These are phyloP conservation scores for Congeria kusceri DNA, from an alignment of 2,888 invertebrate genomes.

Conservation along the genomic window DNA sequence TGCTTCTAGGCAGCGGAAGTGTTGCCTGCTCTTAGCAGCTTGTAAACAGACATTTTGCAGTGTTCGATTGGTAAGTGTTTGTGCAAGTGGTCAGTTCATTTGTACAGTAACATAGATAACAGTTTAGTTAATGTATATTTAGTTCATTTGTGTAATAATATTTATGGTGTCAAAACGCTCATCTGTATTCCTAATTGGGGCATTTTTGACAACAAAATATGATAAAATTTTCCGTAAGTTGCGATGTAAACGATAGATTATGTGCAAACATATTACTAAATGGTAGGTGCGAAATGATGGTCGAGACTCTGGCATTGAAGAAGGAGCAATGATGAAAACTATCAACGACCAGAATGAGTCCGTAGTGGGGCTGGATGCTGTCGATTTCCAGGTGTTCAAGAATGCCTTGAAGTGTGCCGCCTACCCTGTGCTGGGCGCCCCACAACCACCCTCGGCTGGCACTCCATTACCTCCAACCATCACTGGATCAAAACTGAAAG, in stretches of 20 bases:
- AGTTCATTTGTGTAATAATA: too few species aligned
- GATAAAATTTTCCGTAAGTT: too few species aligned
- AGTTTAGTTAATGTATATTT: too few species aligned
- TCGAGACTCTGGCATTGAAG: slow-evolving; percentile 71
- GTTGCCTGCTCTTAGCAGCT: slow-evolving; percentile 76
- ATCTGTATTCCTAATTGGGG: too few species aligned
- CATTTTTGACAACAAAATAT: too few species aligned
- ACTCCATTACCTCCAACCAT: slow-evolving; percentile 66
- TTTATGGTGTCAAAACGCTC: too few species aligned
- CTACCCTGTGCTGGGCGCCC: slow-evolving; percentile 79
- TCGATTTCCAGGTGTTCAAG: slow-evolving; percentile 70
- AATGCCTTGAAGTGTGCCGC: slow-evolving; percentile 78
- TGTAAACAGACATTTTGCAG: slow-evolving; percentile 74
- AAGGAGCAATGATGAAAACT: slow-evolving; percentile 69
- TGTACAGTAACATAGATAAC: too few species aligned
- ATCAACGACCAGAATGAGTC: slow-evolving; percentile 38
- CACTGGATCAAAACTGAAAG: too few species aligned
- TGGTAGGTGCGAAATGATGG: slow-evolving; percentile 73
- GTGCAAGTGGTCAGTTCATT: too few species aligned
- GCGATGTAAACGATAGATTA: too few species aligned
- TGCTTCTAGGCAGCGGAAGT: slow-evolving; percentile 75
- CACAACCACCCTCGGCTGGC: slow-evolving; percentile 76
- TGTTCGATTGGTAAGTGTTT: slow-evolving; percentile 73
- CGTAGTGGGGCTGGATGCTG: slow-evolving; percentile 50
- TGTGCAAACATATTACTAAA: too few species aligned